phyloP scores from a whole-genome alignment of 53 echinoderm and acorn worm genomes.

The Luidia sarsii region DNA sequence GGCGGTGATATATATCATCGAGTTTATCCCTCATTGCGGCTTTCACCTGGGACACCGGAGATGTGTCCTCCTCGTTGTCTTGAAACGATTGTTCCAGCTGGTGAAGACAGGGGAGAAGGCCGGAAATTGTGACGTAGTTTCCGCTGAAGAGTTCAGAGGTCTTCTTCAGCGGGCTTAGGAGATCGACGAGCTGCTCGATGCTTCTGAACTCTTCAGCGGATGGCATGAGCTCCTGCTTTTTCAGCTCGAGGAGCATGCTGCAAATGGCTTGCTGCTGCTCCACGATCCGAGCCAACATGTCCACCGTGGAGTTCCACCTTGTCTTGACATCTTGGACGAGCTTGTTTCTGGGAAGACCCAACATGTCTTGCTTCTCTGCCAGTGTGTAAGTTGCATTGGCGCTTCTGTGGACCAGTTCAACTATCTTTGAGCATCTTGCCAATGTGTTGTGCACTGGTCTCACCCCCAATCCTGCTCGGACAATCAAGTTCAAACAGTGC shows the following conservation, averaged over 20 bases:
- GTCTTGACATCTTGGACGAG: conserved; percentile 2
- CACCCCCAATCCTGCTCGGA: no score
- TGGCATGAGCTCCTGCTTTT: conserved; percentile 14
- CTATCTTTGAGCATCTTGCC: conserved; percentile 2
- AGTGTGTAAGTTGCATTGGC: background rate
- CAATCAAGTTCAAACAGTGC: conserved; percentile 22
- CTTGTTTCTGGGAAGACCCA: background rate
- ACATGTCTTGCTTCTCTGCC: background rate
- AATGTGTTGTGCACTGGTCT: background rate
- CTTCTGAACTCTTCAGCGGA: background rate
- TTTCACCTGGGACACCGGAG: no score
- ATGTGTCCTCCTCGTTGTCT: background rate
- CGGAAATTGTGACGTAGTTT: no score
- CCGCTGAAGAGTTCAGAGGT: no score
- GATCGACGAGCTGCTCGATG: no score
- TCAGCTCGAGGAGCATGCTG: no score
- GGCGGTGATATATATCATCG: no score
- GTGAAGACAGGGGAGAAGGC: no score
- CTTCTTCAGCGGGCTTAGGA: no score
- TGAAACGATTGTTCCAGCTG: background rate
- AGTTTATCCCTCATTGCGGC: no score
- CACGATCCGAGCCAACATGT: background rate
- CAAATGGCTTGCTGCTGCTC: no score
- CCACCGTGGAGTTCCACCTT: no score
- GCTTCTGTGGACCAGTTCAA: background rate